Conservation (phyloP, 2,113 vertebrate species). For the Lonchura striata region DNA sequence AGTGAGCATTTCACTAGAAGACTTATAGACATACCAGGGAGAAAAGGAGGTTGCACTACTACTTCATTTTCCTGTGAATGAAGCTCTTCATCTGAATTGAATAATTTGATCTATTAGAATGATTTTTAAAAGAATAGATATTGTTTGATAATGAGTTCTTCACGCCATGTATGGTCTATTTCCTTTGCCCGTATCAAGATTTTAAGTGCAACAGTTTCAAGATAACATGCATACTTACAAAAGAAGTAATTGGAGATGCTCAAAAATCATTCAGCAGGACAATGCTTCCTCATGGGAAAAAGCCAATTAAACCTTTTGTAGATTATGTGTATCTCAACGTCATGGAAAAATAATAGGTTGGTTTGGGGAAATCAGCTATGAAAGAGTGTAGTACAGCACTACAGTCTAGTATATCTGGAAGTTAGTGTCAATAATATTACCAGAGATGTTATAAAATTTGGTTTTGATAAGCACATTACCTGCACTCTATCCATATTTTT, state of each 20-base stretch:
- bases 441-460: neutral
- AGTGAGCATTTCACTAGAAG: neutral
- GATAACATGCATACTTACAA: neutral
- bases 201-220: neutral
- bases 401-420: neutral
- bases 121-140: neutral
- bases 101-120: neutral
- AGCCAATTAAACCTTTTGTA: neutral
- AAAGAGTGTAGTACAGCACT: neutral
- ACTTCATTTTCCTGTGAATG: neutral
- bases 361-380: neutral
- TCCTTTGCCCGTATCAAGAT: neutral
- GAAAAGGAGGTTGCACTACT: neutral
- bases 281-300: neutral
- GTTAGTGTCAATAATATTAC: neutral
- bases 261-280: neutral
- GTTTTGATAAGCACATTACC: neutral
- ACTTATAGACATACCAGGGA: neutral
- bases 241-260: neutral
- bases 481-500: neutral
- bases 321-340: neutral
- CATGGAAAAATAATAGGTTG: neutral
- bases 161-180: neutral
- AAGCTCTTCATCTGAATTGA: neutral
- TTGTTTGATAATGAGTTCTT: neutral